Base-by-base conservation (phyloP, 2,113 vertebrate genomes). In the Limnothrissa miodon region DNA sequence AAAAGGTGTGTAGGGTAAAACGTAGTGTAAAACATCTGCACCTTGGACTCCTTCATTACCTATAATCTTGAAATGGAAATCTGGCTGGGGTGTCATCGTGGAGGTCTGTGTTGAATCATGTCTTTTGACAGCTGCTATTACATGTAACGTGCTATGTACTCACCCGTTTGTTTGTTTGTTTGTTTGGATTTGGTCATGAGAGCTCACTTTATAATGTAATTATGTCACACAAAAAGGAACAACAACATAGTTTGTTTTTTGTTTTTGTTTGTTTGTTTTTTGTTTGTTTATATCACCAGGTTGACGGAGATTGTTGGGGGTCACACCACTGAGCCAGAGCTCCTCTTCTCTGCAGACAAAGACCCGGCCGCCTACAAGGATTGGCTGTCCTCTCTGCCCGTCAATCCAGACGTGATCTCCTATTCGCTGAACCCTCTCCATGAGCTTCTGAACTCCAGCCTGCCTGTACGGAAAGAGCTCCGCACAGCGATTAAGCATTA, bases 341-440 rank as follows among this genome's bases (percentile, higher is more conserved):
- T 96, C 45, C 92, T 97, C 78, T 97, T 96, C 21, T 95, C 95
- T 0, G 89, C 89, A 0, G 78, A 89, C 0, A 93, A 94, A 5
- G 83, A 92, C 2, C 90, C 94, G 0, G 81, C 92, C 0, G 86
- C 92, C 80, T 97, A 96, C 89, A 93, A 94, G 1, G 87, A 93
- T 39, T 98, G 97, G 97, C 66, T 95, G 8, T 17, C 39, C 1
- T 88, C 93, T 0, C 33, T 97, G 1, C 80, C 88, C 1, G 82
- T 53, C 23, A 80, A 87, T 2, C 96, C 96, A 0, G 95, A 92
- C 23, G 84, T 96, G 8, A 46, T 97, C n/a, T 93, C 94, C 36
- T 96, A 95, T 82, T 94, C 90, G 0, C 90, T 97, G 80, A 89
- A 92, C 0, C 87, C 97, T 0, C 92, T 97, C 13, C 96, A 98